A percentile compares a stretch with the other conserved stretches of the same genome.
Evolutionary conservation across 2,888 invertebrate species (phyloP).

Genomic region (Aspidapion aeneum): DNA sequence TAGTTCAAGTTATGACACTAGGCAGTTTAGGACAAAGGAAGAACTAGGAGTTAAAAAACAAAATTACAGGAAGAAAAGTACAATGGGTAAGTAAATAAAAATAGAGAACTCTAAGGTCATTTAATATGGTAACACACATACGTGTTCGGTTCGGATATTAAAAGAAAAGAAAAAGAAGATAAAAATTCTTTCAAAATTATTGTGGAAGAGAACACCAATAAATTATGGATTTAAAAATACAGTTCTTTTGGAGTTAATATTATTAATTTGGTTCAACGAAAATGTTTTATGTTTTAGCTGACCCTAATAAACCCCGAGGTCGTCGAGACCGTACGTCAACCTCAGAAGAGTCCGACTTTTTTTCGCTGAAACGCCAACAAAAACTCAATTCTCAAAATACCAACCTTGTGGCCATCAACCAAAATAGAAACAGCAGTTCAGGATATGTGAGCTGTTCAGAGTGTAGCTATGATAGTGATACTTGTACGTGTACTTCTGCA

Average conservation of each 20-base stretch:
- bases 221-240: too few relatives aligned
- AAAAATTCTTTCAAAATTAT: too few relatives aligned
- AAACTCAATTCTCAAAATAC: conserved; percentile 37
- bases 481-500: conserved; percentile 70
- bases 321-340: conserved; percentile 43
- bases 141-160: too few relatives aligned
- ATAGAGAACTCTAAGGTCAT: too few relatives aligned
- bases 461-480: conserved; percentile 81
- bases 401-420: conserved; percentile 19
- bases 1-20: conserved; percentile 59
- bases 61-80: conserved; percentile 37
- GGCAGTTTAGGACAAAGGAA: conserved; percentile 59
- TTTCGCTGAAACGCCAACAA: conserved; percentile 41
- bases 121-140: too few relatives aligned
- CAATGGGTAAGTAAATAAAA: conserved; percentile 10
- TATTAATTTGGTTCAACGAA: too few relatives aligned
- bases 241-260: too few relatives aligned
- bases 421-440: conserved; percentile 24
- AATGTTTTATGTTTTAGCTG: too few relatives aligned
- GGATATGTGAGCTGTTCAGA: conserved; percentile 84
- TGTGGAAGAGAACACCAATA: too few relatives aligned
- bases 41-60: conserved; percentile 41
- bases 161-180: too few relatives aligned
- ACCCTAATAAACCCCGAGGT: too few relatives aligned
- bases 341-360: conserved; percentile 50